Conservation (phyloP, 2,888 invertebrate genomes). For the Ferrisia virgata region DNA sequence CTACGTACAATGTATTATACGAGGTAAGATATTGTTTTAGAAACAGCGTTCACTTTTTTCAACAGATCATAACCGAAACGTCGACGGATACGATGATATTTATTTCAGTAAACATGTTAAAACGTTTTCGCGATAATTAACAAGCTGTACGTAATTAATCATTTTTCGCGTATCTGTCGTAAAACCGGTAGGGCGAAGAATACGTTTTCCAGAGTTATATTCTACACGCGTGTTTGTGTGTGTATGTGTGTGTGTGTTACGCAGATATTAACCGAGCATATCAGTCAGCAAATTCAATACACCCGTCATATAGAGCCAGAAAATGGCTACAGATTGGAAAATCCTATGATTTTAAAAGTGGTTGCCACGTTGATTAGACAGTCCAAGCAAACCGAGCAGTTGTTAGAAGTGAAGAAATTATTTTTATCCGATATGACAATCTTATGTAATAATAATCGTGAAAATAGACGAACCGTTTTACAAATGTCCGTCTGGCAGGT, state of each 20-base stretch:
- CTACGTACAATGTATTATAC: slow-evolving; percentile 97
- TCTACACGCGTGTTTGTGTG: too few relatives aligned
- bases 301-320: slow-evolving; percentile 94
- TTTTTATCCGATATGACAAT: slow-evolving; percentile 99
- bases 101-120: too few relatives aligned
- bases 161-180: too few relatives aligned
- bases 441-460: slow-evolving; percentile 93
- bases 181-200: too few relatives aligned
- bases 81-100: too few relatives aligned
- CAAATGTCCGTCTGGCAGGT: slow-evolving; percentile 99
- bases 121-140: too few relatives aligned
- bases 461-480: slow-evolving; percentile 92
- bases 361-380: slow-evolving; percentile 95
- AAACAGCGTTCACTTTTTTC: too few relatives aligned
- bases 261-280: slow-evolving; percentile 91
- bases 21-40: slow-evolving; percentile 70
- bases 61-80: too few relatives aligned
- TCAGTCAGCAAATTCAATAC: slow-evolving; percentile 90
- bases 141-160: too few relatives aligned
- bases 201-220: too few relatives aligned
- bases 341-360: slow-evolving; percentile 98
- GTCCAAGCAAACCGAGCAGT: slow-evolving; percentile 88
- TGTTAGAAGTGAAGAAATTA: slow-evolving; percentile 89
- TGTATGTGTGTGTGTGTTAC: too few relatives aligned
- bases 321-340: slow-evolving; percentile 89